Base-by-base conservation (phyloP, 2,113 vertebrate species). In the Calyptomena viridis region DNA sequence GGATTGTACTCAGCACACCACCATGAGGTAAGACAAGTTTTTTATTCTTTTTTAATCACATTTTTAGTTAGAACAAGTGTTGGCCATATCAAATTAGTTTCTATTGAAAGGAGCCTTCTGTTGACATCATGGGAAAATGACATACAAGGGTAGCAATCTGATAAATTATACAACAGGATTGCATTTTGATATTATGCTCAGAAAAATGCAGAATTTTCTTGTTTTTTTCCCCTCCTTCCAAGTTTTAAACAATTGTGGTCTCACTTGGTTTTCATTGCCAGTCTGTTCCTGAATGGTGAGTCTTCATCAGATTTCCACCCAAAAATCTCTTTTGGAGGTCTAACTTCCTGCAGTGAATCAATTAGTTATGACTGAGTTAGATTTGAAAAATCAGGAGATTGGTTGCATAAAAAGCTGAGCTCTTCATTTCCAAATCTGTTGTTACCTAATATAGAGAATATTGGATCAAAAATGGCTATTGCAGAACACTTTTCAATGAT, bases 191-290 rank as follows among this genome's bases (percentile, higher is more conserved):
- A 7, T 37, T 37, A 22, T 25, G 31, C 39, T 74, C 21, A 82
- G 49, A 59, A 93, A 64, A 94, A 52, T 6, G 30, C 6, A 47
- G 14, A 22, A 19, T 4, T 15, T 42, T 71, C 67, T 47, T 39
- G 3, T 2, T 31, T n/a, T 20, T 35, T 23, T 46, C 20, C 3
- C 9, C 8, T 73, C 1, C 8, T 66, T 28, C 24, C 77, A 0
- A 46, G 16, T 40, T 55, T 84, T 60, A 72, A 69, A 30, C 9
- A 27, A 49, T 4, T 73, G 14, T 18, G 4, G 42, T 37, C 33
- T 80, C 42, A 17, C 27, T 44, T 67, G 21, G 3, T 23, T 85
- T 76, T 42, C 30, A 35, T 40, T 91, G 42, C 5, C 72, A 82
- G 13, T 14, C 37, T 72, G 2, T 58, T 53, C 4, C n/a, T 40